Conservation (phyloP, 2,888 invertebrate genomes). For the Neoitamus cyanurus region DNA sequence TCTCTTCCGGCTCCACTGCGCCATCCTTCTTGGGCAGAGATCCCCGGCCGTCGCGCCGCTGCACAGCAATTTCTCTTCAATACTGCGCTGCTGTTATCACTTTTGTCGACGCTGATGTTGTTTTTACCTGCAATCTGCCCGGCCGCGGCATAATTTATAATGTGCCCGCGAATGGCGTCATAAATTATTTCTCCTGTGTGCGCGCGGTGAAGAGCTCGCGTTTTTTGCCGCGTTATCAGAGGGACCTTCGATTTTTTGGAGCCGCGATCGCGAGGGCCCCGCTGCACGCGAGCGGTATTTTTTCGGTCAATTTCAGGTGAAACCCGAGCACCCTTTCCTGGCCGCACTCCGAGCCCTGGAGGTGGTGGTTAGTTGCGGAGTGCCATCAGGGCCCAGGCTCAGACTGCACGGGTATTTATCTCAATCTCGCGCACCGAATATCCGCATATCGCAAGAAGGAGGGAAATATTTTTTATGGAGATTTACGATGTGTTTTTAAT, state of each 20-base stretch:
- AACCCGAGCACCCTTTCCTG: constrained; percentile 7
- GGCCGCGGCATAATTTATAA: constrained; percentile 46
- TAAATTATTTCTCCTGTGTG: constrained; percentile 50
- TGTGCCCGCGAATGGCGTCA: constrained; percentile 47
- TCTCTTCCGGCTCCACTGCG: background rate
- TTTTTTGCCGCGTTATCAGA: constrained; percentile 23
- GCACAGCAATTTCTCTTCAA: constrained; percentile 20
- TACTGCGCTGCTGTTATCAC: constrained; percentile 42
- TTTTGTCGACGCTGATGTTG: constrained; percentile 34
- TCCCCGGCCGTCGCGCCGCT: background rate
- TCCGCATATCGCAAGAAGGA: background rate
- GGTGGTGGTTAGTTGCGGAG: background rate
- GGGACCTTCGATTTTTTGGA: background rate
- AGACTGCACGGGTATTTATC: constrained; percentile 5
- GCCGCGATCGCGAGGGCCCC: background rate
- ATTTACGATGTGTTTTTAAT: constrained; percentile 48
- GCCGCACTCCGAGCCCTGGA: background rate
- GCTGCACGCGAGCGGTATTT: constrained; percentile 26
- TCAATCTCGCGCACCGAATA: constrained; percentile 2
- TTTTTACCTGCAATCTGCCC: constrained; percentile 42
- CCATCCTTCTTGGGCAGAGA: background rate
- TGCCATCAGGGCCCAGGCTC: background rate
- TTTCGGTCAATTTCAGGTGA: background rate
- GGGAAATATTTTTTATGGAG: constrained; percentile 6
- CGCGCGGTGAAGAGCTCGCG: background rate